phyloP scores from a whole-genome alignment of 1,140 invertebrate species.

The Teleogryllus occipitalis region DNA sequence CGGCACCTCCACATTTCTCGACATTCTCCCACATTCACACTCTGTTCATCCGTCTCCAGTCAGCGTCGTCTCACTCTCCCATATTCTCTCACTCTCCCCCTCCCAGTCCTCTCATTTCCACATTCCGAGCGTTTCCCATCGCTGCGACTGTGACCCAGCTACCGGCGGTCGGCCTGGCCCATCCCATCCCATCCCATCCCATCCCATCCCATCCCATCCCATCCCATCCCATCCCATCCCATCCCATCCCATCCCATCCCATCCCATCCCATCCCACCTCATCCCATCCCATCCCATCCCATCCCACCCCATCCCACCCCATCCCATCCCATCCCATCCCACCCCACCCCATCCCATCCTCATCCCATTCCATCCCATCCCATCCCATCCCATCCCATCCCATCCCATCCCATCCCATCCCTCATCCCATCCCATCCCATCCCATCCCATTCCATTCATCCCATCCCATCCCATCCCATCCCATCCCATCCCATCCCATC shows the following conservation, averaged over 20 bases:
- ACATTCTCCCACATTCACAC: too few relatives aligned
- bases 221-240: neutral
- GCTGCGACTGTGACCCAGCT: too few relatives aligned
- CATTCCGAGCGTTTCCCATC: neutral
- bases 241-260: neutral
- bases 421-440: too few relatives aligned
- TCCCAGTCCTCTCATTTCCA: neutral
- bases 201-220: neutral
- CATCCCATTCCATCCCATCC: too few relatives aligned
- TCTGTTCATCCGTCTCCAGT: too few relatives aligned
- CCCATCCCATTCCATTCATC: too few relatives aligned
- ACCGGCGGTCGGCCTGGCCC: too few relatives aligned
- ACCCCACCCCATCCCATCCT: neutral
- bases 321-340: neutral
- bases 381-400: too few relatives aligned
- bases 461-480: too few relatives aligned
- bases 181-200: neutral
- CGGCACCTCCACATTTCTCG: too few relatives aligned
- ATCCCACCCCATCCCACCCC: neutral
- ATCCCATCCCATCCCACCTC: neutral
- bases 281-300: neutral
- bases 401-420: too few relatives aligned
- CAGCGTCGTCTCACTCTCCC: neutral
- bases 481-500: neutral
- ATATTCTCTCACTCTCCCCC: neutral